These are phyloP conservation scores for Conopomorpha cramerella DNA, from an alignment of 1,140 invertebrate genomes.

Conservation along the genomic window DNA sequence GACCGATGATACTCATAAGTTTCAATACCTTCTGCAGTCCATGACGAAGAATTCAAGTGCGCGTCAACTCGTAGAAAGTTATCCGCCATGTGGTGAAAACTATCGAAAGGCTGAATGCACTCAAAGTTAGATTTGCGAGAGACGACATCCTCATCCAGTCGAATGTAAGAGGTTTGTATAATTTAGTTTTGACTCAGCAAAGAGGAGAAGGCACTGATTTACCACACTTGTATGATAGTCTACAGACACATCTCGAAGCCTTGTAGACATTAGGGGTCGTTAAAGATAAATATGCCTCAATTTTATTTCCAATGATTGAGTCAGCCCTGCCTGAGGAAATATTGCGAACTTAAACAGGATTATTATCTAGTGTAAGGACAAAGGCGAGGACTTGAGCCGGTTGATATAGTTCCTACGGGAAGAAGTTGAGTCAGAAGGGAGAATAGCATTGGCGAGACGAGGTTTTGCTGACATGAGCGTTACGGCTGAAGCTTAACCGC, in stretches of 20 bases:
- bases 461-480: neutral
- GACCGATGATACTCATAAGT: slow-evolving; percentile 21
- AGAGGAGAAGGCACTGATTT: slow-evolving; percentile 3
- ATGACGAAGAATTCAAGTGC: too few species aligned
- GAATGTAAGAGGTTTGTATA: too few species aligned
- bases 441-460: slow-evolving; percentile 1
- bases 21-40: slow-evolving; percentile 4
- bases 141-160: too few species aligned
- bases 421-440: slow-evolving; percentile 5
- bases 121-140: too few species aligned
- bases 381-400: neutral
- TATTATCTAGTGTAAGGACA: neutral
- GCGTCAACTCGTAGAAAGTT: too few species aligned
- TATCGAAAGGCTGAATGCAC: too few species aligned
- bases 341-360: slow-evolving; percentile 10
- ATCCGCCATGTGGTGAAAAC: too few species aligned
- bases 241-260: slow-evolving; percentile 18
- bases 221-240: slow-evolving; percentile 16
- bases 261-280: slow-evolving; percentile 21
- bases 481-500: neutral
- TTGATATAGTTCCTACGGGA: slow-evolving; percentile 1
- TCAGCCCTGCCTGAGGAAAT: slow-evolving; percentile 23
- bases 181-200: too few species aligned
- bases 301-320: slow-evolving; percentile 24
- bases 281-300: slow-evolving; percentile 18